These are phyloP conservation scores for Apis dorsata DNA, from an alignment of 1,140 invertebrate genomes.

Conservation along the genomic window DNA sequence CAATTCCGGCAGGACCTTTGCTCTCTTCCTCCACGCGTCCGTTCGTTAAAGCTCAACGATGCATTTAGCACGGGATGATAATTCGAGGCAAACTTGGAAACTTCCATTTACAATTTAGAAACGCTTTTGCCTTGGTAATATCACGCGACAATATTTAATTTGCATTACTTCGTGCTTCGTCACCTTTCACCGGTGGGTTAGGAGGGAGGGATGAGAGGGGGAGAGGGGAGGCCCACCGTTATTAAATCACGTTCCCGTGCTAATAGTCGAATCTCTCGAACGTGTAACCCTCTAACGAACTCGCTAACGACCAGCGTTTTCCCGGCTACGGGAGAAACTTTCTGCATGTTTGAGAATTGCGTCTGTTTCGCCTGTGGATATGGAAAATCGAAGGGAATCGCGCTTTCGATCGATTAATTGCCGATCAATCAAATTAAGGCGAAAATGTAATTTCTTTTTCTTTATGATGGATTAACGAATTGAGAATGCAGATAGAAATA, in stretches of 20 bases:
- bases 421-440: background rate
- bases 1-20: constrained; percentile 53
- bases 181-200: background rate
- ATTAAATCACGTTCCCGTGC: constrained; percentile 12
- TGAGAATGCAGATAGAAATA: no score
- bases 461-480: no score
- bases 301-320: constrained; percentile 3
- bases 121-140: background rate
- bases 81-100: constrained; percentile 16
- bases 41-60: constrained; percentile 51
- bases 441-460: no score
- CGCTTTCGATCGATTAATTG: background rate
- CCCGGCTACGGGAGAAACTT: constrained; percentile 6
- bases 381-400: background rate
- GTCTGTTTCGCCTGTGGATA: background rate
- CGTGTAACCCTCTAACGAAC: background rate
- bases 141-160: constrained; percentile 17
- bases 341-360: background rate
- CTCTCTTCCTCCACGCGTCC: constrained; percentile 37
- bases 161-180: constrained; percentile 17
- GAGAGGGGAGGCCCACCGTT: background rate
- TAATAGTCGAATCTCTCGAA: constrained; percentile 9
- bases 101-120: constrained; percentile 3
- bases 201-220: background rate
- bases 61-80: constrained; percentile 37